Percentiles rank a stretch among this genome's conserved stretches.
These are phyloP conservation scores for Aldabrachelys gigantea DNA, from an alignment of 2,113 vertebrate species.

Conservation along the genomic window DNA sequence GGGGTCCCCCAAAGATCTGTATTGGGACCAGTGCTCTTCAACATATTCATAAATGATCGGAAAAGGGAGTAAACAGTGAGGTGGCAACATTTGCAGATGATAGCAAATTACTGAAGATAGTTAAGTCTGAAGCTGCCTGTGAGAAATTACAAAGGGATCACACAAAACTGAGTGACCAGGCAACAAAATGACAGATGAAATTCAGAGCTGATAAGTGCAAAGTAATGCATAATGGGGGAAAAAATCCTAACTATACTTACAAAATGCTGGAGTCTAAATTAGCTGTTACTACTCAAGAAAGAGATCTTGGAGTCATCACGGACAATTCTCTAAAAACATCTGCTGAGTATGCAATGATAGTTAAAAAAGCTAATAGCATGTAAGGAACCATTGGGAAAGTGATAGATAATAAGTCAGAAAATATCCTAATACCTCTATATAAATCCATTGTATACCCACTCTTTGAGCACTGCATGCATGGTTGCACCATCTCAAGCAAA, in stretches of 20 bases:
- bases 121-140: background rate
- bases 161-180: no score
- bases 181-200: background rate
- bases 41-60: background rate
- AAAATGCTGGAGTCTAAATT: background rate
- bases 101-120: background rate
- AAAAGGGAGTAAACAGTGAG: background rate
- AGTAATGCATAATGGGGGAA: background rate
- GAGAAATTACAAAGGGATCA: background rate
- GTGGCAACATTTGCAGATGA: background rate
- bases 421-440: background rate
- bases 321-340: background rate
- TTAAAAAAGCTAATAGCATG: background rate
- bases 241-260: background rate
- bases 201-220: background rate
- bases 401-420: background rate
- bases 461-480: background rate
- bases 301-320: background rate
- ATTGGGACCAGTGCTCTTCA: background rate
- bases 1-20: background rate
- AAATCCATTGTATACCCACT: background rate
- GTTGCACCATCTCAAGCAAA: background rate
- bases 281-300: background rate
- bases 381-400: background rate
- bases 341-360: background rate